Percentiles rank a stretch among this genome's conserved stretches.
These are phyloP conservation scores for Actinernus sp. DNA, from an alignment of 92 coral and sea anemone genomes.

Conservation along the genomic window DNA sequence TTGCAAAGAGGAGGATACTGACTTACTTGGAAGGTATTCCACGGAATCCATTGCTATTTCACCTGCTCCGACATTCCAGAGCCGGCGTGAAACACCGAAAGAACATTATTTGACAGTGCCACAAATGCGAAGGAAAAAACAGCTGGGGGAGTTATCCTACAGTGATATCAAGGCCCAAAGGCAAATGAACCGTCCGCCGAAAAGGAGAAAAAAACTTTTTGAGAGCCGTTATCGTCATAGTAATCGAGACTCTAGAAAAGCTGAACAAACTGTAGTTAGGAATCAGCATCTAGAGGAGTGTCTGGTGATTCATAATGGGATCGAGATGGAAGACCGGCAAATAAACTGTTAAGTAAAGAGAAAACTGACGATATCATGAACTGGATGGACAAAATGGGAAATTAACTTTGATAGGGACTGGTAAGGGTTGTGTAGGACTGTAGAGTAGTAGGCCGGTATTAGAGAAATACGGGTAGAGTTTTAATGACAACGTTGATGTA, in stretches of 20 bases:
- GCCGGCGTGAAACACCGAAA: neutral
- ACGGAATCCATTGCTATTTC: slow-evolving; percentile 6
- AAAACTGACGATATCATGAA: slow-evolving; percentile 18
- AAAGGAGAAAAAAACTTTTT: neutral
- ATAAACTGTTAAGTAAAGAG: slow-evolving; percentile 3
- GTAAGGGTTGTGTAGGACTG: no score
- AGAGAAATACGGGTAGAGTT: no score
- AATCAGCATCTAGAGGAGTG: slow-evolving; percentile 48
- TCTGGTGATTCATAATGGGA: slow-evolving; percentile 69
- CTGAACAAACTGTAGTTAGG: neutral
- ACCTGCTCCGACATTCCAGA: neutral
- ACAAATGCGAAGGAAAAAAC: neutral
- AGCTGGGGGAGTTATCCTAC: neutral
- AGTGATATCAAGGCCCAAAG: slow-evolving; percentile 7
- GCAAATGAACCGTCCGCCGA: neutral
- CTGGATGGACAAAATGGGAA: no score
- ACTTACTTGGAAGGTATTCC: neutral
- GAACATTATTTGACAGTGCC: neutral
- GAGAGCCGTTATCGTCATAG: neutral
- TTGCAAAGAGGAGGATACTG: neutral
- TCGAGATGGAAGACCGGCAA: slow-evolving; percentile 2
- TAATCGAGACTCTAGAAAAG: no score
- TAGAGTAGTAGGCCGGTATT: no score
- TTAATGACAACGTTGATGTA: no score
- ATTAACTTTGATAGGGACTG: no score